Base-by-base conservation (phyloP, 2,888 invertebrate species). In the Limenitis camilla region DNA sequence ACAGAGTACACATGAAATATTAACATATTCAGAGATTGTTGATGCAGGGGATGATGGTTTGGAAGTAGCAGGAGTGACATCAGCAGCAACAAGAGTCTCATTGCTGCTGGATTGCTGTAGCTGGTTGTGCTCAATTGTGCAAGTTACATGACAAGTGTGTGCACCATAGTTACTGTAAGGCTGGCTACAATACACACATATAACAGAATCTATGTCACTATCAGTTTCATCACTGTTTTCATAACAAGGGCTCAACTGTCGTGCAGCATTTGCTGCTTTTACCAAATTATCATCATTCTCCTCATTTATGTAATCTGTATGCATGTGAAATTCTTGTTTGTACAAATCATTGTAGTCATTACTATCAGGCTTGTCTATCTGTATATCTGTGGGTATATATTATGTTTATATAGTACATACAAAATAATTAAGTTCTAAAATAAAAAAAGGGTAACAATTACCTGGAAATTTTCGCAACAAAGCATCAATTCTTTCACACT, bases 221-320 rank as follows among this genome's bases (percentile, higher is more conserved):
- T 87, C 87, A 40, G 87, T 87, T 56, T 86, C 87, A 65, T 85
- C 87, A 65, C 85, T 86, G 36, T 70, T 75, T 65, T 83, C 82
- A 57, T 74, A 61, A 58, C 66, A 61, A 43, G 60, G 65, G 29
- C 59, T 61, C 36, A 61, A 53, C 49, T 50, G 55, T 54, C 62
- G 39, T 36, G 72, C 71, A 6, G 60, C 53, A 29, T 69, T 65
- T 7, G 56, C 60, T 59, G 76, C 75, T 66, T 76, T 81, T 5
- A 76, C 71, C 55, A 65, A 68, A 63, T 84, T 85, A 52, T 84
- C 70, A 63, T 76, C 72, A 66, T 84, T 84, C 36, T 86, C 84
- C 57, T 79, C 81, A 58, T 84, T 77, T 35, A 71, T 70, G 61
- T 71, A 71, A 29, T 76, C 70, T 31, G 72, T 68, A 64, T 83